These are phyloP conservation scores for Hydrolagus colliei DNA, from an alignment of 2,797 vertebrate genomes.

Conservation along the genomic window DNA sequence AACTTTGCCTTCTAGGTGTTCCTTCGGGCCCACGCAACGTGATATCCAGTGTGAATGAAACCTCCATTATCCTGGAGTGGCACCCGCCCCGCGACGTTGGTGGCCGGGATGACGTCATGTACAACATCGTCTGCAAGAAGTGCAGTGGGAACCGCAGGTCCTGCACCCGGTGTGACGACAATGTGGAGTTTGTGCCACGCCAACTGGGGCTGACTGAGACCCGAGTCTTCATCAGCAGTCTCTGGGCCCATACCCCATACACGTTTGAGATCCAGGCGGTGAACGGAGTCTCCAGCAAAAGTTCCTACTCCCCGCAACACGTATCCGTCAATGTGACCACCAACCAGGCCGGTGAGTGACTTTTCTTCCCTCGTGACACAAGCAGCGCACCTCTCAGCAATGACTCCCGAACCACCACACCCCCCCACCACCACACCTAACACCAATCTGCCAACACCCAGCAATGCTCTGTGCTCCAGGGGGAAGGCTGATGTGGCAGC, in stretches of 20 bases:
- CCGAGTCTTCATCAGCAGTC: slow-evolving; percentile 88
- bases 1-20: slow-evolving; percentile 60
- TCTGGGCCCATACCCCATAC: slow-evolving; percentile 89
- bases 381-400: no score
- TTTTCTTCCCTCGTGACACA: no score
- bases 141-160: slow-evolving; percentile 77
- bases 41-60: slow-evolving; percentile 94
- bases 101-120: slow-evolving; percentile 82
- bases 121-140: slow-evolving; percentile 96
- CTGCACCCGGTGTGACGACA: slow-evolving; percentile 94
- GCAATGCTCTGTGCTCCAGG: background rate
- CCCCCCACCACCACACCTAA: no score
- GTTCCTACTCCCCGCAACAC: slow-evolving; percentile 86
- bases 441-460: slow-evolving; percentile 25
- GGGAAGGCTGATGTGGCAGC: no score
- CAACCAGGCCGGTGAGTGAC: slow-evolving; percentile 85
- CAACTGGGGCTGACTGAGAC: slow-evolving; percentile 86
- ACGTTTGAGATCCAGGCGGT: slow-evolving; percentile 95
- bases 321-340: slow-evolving; percentile 95
- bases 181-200: slow-evolving; percentile 85
- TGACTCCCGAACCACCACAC: no score
- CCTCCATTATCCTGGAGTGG: slow-evolving; percentile 94
- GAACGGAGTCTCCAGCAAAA: slow-evolving; percentile 89
- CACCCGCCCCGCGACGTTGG: slow-evolving; percentile 84
- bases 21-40: slow-evolving; percentile 90